Evolutionary conservation across 1,140 invertebrate genomes (phyloP), one percentile per base, ranked within the genome.

Genomic region (Gryllus bimaculatus): DNA sequence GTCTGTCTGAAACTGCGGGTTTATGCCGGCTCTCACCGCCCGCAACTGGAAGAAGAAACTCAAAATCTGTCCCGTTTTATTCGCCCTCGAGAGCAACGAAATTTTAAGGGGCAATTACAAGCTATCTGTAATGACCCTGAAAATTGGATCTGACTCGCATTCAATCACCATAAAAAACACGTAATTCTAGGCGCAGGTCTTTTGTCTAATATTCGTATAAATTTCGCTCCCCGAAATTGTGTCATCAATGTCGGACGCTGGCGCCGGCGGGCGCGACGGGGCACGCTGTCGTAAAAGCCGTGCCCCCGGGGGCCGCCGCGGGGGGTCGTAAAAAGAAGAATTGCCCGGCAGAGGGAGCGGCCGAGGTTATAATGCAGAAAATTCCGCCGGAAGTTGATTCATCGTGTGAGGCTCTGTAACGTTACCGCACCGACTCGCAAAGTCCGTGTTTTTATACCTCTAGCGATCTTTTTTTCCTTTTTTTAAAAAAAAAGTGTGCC

Each of bases 161-260:
- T 66, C 54, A 66, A 66, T 66, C 54, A 66, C 54, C 54, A 66
- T 66, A 66, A 66, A 66, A 66, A 66, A 66, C 54, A 66, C 54
- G 54, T 66, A 66, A 66, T 66, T 66, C 54, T 66, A 66, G 54
- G 18, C 54, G 54, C 54, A 66, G 18, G 54, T 66, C 54, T 66
- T 66, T 66, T 66, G 54, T 66, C 54, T 66, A 66, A 66, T 66
- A 66, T 66, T 66, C 54, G 54, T 66, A 66, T 66, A 66, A 66
- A 66, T 66, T 66, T 66, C 54, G 54, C 54, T 66, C 18, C 18
- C 54, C 54, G 54, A 66, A 66, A 66, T 66, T 66, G 54, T 66
- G 54, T 66, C 54, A 66, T 66, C 54, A 66, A 66, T 66, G 54
- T 66, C 54, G 2, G 18, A 18, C 2, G 54, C 10, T 39, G 26